Evolutionary conservation across 2,113 vertebrate species (phyloP), one percentile per base, ranked within the genome.

Genomic region (Ophiodon elongatus): DNA sequence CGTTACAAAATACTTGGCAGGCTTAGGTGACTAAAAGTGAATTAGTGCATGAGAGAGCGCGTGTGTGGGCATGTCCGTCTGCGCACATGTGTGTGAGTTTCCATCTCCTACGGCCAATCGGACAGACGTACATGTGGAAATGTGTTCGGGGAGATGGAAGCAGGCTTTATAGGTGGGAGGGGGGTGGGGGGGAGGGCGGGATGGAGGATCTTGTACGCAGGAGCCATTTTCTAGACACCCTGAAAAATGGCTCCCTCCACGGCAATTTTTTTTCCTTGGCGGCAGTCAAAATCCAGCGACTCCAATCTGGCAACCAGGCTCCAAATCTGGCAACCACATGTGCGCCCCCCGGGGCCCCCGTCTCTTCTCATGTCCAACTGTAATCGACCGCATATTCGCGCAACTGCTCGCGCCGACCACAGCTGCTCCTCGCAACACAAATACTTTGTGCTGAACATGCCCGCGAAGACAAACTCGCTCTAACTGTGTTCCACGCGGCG

Each of bases 281-380:
- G 27, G 84, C 87, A 50, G 71, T 74, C 56, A 82, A 52, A 89
- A 88, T 85, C 41, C 39, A 89, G 80, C 21, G 80, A 83, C 75
- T 88, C 73, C 83, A 89, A 89, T 91, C 80, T 92, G 90, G 91
- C 79, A 82, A 80, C 84, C 81, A 63, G 77, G 78, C 73, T 88
- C 85, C 87, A 91, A 37, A 91, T 92, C 83, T 93, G 93, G 90
- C 90, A 87, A 71, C 91, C 94, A 94, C 92, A 93, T 94, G 92
- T 91, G 85, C 82, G 62, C 35, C 52, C 15, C 5, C 45, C 43
- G 13, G 39, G 13, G 76, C 76, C 79, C 63, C 71, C 33, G 85
- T 80, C 66, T 89, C 80, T 73, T 85, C 86, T 85, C 73, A 90
- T 89, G 82, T 88, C 73, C 69, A 78, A 85, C 64, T 73, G 84